These are phyloP conservation scores for Alca torda DNA, from an alignment of 2,797 vertebrate genomes.

Conservation along the genomic window DNA sequence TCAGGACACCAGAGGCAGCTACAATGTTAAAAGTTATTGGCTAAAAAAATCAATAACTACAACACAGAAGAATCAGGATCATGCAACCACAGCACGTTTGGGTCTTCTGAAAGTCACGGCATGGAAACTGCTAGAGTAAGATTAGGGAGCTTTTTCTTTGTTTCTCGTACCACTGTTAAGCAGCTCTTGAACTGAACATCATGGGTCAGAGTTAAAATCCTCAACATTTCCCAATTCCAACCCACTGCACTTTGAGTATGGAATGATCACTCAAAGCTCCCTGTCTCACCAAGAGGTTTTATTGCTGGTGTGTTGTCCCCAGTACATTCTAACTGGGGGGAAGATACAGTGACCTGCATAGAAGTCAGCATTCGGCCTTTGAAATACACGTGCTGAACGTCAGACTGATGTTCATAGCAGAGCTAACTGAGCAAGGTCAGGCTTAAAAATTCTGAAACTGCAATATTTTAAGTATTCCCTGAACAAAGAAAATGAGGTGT, in stretches of 20 bases:
- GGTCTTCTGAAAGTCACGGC: background rate
- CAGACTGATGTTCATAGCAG: background rate
- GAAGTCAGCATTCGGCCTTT: background rate
- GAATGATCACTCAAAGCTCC: background rate
- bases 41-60: background rate
- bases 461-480: background rate
- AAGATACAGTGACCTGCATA: background rate
- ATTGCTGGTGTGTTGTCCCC: background rate
- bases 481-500: background rate
- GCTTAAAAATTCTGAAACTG: background rate
- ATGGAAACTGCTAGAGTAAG: background rate
- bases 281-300: background rate
- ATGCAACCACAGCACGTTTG: background rate
- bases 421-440: background rate
- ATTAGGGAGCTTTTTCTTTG: background rate
- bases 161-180: background rate
- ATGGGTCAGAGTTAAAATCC: background rate
- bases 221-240: background rate
- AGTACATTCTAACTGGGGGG: background rate
- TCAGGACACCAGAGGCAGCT: background rate
- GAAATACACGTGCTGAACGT: background rate
- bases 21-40: background rate
- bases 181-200: background rate
- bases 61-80: background rate
- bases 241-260: background rate